A percentile compares a stretch with the other conserved stretches of the same genome.
Evolutionary conservation across 2,797 vertebrate species (phyloP).

Genomic region (Nothura maculosa): DNA sequence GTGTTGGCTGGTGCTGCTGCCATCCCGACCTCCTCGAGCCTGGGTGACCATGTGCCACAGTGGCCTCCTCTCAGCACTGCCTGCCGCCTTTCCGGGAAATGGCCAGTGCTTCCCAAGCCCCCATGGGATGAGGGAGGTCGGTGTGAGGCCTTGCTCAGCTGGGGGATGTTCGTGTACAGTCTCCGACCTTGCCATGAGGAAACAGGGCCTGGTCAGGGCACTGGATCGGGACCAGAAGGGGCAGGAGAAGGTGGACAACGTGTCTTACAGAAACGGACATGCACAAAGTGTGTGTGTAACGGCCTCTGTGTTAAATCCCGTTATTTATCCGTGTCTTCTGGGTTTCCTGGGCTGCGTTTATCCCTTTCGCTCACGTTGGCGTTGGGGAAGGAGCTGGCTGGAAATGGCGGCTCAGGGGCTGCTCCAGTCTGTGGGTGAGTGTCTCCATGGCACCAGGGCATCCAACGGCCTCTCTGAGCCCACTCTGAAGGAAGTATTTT

Average conservation of each 20-base stretch:
- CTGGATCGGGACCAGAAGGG: no score
- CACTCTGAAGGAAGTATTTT: neutral
- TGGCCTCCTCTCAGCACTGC: no score
- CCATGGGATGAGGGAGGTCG: no score
- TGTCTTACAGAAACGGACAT: neutral
- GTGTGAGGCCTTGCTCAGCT: no score
- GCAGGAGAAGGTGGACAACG: neutral
- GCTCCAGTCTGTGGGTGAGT: neutral
- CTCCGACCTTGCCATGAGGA: no score
- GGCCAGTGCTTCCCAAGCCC: no score
- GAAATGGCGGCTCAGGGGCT: neutral
- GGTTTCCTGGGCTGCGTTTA: neutral
- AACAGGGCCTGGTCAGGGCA: fast-evolving
- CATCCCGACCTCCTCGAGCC: no score
- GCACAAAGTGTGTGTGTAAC: fast-evolving
- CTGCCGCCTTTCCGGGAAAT: no score
- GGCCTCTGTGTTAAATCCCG: neutral
- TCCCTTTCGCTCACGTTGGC: fast-evolving
- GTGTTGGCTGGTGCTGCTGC: no score
- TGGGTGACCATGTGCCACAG: no score
- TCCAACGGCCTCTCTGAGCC: neutral
- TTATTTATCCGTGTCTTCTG: fast-evolving
- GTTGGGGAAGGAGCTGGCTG: neutral
- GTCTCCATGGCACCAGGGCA: neutral
- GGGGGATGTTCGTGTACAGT: no score